Conservation (phyloP, 1,140 invertebrate genomes). For the Cotesia typhae region DNA sequence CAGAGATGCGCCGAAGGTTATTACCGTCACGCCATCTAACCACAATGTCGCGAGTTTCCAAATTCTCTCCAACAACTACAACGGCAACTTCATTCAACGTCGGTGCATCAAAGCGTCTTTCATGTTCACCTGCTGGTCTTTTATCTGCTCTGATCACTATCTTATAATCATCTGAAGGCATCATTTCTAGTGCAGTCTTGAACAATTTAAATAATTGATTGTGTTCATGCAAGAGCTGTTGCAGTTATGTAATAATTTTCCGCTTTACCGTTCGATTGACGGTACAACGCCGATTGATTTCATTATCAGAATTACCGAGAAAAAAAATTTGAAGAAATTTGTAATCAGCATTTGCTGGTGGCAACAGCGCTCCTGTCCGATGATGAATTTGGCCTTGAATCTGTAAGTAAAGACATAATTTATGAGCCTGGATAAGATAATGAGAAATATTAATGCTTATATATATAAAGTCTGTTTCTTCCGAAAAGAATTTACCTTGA, state of each 20-base stretch:
- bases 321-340: background rate
- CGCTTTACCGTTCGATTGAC: slow-evolving; percentile 46
- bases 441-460: too few species aligned
- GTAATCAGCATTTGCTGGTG: too few species aligned
- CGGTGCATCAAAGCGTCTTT: slow-evolving; percentile 59
- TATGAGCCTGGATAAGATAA: too few species aligned
- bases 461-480: background rate
- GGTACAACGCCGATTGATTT: slow-evolving; percentile 55
- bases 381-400: too few species aligned
- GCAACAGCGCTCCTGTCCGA: too few species aligned
- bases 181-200: slow-evolving; percentile 53
- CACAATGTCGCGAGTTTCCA: slow-evolving; percentile 32
- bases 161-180: slow-evolving; percentile 57
- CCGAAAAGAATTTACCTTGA: slow-evolving; percentile 25
- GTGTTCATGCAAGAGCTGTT: slow-evolving; percentile 56
- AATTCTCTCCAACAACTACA: slow-evolving; percentile 57
- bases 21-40: slow-evolving; percentile 7
- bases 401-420: too few species aligned
- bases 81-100: slow-evolving; percentile 61
- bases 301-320: slow-evolving; percentile 47
- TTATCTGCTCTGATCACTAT: slow-evolving; percentile 57
- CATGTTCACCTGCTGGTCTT: slow-evolving; percentile 57
- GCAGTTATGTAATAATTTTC: slow-evolving; percentile 52
- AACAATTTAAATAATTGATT: slow-evolving; percentile 57
- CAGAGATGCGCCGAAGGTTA: slow-evolving; percentile 43